These are phyloP conservation scores for Amphiprion percula DNA, from an alignment of 2,113 vertebrate genomes.

Conservation along the genomic window DNA sequence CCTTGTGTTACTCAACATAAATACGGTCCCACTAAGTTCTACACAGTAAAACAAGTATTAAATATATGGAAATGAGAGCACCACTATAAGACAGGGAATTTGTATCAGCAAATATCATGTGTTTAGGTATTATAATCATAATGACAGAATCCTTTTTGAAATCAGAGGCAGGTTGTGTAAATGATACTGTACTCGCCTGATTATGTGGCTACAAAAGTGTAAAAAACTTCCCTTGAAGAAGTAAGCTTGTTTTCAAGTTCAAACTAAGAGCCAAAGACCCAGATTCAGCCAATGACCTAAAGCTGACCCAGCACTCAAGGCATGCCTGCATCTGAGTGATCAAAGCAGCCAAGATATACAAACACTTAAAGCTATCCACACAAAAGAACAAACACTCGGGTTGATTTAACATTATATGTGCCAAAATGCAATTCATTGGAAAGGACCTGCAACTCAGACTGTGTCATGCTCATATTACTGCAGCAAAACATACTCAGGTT, in stretches of 20 bases:
- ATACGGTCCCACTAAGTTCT: too few species aligned
- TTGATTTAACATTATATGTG: constrained; percentile 7
- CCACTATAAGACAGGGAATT: too few species aligned
- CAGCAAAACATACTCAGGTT: neutral
- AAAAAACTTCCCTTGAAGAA: constrained; percentile 27
- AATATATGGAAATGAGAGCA: too few species aligned
- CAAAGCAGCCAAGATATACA: constrained; percentile 20
- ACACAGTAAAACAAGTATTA: too few species aligned
- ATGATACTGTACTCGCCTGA: neutral
- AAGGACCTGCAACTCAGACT: neutral
- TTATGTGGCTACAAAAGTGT: constrained; percentile 20
- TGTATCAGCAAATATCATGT: too few species aligned
- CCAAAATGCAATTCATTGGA: constrained; percentile 2
- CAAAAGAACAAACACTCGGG: neutral
- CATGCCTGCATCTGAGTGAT: constrained; percentile 23
- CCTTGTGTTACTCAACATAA: too few species aligned
- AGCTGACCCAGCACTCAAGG: constrained; percentile 50
- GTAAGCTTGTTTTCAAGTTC: constrained; percentile 35
- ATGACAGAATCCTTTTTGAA: neutral
- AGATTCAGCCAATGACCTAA: constrained; percentile 25
- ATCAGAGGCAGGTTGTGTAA: neutral
- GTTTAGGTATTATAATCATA: neutral
- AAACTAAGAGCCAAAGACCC: constrained; percentile 25
- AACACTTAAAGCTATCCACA: constrained; percentile 11
- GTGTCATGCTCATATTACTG: neutral